phyloP scores from a whole-genome alignment of 2,797 vertebrate species.

The Sebastes diaconus region DNA sequence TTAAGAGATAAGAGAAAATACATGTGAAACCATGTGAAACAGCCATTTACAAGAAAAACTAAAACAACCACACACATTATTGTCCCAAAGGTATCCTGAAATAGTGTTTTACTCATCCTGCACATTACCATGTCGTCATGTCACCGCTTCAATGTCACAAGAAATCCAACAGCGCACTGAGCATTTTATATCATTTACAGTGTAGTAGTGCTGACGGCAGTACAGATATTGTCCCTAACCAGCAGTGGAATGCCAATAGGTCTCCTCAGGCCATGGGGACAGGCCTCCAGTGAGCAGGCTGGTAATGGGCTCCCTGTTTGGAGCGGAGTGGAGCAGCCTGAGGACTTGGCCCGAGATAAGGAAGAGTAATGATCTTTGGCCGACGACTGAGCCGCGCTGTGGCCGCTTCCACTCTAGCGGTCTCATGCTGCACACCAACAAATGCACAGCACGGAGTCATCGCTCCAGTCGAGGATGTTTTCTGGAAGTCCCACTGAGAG shows the following conservation, averaged over 20 bases:
- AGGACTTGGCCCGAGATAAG: constrained; percentile 65
- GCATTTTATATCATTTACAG: neutral
- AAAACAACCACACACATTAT: neutral
- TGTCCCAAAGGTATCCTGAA: neutral
- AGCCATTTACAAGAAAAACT: neutral
- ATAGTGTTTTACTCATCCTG: neutral
- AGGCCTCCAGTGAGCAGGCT: constrained; percentile 39
- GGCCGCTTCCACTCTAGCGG: constrained; percentile 58
- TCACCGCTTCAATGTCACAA: neutral
- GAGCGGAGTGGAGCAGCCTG: constrained; percentile 44
- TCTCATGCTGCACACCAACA: constrained; percentile 56
- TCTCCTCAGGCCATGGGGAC: constrained; percentile 37
- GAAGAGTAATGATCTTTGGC: constrained; percentile 74
- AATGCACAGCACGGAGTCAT: constrained; percentile 60
- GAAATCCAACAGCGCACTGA: neutral
- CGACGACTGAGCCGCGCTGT: constrained; percentile 54
- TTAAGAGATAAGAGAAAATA: neutral
- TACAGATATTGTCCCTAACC: neutral
- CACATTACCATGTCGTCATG: neutral
- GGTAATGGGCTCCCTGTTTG: constrained; percentile 63
- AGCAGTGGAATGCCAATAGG: constrained; percentile 49
- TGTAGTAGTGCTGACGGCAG: neutral
- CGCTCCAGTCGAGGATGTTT: constrained; percentile 52
- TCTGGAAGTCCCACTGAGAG: constrained; percentile 49
- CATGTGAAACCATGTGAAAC: neutral